These are phyloP conservation scores for Pachyseris speciosa DNA, from an alignment of 64 coral and sea anemone species.

Conservation along the genomic window DNA sequence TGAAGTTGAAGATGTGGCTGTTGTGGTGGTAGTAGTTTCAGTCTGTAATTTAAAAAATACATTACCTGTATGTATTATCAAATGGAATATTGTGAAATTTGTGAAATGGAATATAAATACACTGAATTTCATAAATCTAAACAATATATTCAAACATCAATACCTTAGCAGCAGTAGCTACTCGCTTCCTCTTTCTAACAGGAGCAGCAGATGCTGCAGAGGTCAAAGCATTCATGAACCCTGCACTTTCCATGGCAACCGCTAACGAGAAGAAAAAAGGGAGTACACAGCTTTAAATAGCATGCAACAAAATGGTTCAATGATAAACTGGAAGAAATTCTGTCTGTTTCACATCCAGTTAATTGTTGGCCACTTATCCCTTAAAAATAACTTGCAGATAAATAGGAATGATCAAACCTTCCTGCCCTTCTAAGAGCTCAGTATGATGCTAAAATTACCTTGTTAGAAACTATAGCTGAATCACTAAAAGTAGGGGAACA, in stretches of 20 bases:
- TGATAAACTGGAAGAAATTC: no score
- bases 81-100: not conserved
- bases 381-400: no score
- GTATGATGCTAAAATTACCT: no score
- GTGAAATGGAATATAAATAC: no score
- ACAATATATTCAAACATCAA: not conserved
- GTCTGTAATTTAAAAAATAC: conserved; percentile 4
- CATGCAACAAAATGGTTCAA: not conserved
- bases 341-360: no score
- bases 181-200: conserved; percentile 57
- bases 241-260: conserved; percentile 91
- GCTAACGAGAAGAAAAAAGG: conserved; percentile 40
- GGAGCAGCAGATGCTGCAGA: conserved; percentile 81
- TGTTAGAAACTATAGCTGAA: no score
- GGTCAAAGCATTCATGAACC: conserved; percentile 92
- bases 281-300: not conserved
- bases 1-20: conserved; percentile 35
- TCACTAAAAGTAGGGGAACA: no score
- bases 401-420: no score
- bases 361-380: no score
- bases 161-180: conserved; percentile 78
- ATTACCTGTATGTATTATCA: not conserved
- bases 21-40: conserved; percentile 59
- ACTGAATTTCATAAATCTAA: not conserved
- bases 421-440: no score